Evolutionary conservation across 2,888 invertebrate species (phyloP), one percentile per base, ranked within the genome.

Genomic region (Pegoplata infirma): DNA sequence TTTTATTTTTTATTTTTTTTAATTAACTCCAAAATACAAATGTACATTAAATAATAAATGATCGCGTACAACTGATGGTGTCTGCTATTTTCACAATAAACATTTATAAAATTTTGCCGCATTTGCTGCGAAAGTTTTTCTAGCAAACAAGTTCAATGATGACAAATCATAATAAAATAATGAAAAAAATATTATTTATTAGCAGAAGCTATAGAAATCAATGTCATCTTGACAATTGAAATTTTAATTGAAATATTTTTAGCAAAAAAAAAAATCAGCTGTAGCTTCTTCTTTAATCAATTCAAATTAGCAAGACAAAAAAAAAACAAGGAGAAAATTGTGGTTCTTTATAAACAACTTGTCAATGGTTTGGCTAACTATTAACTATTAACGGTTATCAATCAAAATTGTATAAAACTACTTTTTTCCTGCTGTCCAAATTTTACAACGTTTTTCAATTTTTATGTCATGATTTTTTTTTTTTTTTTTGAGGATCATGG

Each of bases 341-440:
- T 23, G 32, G 59, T 74, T 59, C 28, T 23, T 4, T 66, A 21
- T 47, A 61, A 59, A 74, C 66, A 16, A 71, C 71, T 72, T 79
- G 75, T 63, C 67, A 72, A 71, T 72, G 56, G 56, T 28, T 68
- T 47, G 40, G n/a, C n/a, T n/a, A n/a, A n/a, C n/a, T n/a, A n/a
- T n/a, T 55, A 61, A 14, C 69, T 46, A 66, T 78, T 71, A 71
- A 75, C 44, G 51, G 64, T 79, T 71, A 72, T 79, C 71, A 61
- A 79, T 79, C 79, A 79, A 63, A 63, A 56, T n/a, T 49, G 12
- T 59, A 3, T 16, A 40, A 55, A 53, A 53, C 4, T 25, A 44
- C 12, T 23, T 49, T 19, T 49, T 36, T 17, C n/a, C n/a, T n/a
- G n/a, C n/a, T n/a, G n/a, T n/a, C n/a, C n/a, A 2, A 40, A n/a